phyloP scores from a whole-genome alignment of 2,888 invertebrate genomes.

The Mesodorylaimus sp. region DNA sequence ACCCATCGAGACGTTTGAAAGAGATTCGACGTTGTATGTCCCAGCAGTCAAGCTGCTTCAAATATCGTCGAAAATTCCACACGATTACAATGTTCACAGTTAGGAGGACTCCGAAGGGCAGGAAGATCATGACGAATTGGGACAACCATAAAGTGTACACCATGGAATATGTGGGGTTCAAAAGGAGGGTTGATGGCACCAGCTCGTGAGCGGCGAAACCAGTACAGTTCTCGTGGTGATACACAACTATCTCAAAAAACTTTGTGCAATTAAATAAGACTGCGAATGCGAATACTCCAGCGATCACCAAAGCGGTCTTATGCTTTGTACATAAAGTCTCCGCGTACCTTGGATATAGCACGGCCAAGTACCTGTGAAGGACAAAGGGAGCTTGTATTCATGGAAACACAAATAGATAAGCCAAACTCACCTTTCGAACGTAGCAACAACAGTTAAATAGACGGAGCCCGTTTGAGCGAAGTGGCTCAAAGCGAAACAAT shows the following conservation, averaged over 20 bases:
- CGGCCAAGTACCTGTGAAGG: no score
- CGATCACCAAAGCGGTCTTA: background rate
- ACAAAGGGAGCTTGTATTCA: no score
- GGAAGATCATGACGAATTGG: constrained; percentile 73
- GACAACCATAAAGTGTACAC: constrained; percentile 87
- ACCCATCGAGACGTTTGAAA: no score
- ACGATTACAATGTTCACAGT: constrained; percentile 79
- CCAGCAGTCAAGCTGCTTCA: no score
- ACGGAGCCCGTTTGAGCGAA: no score
- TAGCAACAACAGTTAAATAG: no score
- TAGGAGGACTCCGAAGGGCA: constrained; percentile 71
- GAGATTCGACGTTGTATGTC: no score
- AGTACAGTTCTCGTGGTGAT: constrained; percentile 1
- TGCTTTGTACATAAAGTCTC: no score
- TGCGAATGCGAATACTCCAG: background rate
- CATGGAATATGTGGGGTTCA: constrained; percentile 37
- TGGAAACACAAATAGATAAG: no score
- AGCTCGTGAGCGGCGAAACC: background rate
- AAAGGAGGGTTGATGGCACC: background rate
- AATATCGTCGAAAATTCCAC: constrained; percentile 65
- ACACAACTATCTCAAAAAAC: constrained; percentile 1
- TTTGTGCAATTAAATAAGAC: background rate
- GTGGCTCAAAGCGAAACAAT: no score
- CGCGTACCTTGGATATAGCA: no score
- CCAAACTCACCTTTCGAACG: no score